Evolutionary conservation across 2,888 invertebrate genomes (phyloP), one percentile per base, ranked within the genome.

Genomic region (Nymphalis polychloros): DNA sequence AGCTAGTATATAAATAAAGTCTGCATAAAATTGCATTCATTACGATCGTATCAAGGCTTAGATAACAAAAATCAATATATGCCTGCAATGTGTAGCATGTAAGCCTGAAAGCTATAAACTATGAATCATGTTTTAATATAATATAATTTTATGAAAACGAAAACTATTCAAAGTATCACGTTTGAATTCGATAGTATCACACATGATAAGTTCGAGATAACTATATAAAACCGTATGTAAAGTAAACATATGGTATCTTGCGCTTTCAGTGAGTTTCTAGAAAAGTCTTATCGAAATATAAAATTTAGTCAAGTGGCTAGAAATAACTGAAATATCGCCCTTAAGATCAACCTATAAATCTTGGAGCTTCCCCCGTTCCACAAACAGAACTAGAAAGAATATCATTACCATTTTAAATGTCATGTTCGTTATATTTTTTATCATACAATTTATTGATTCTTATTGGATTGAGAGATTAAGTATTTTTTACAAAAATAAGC

Each of bases 61-160:
- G 70, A 69, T 69, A 72, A 69, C 59, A 64, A 63, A 67, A 72
- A 72, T 69, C 69, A 66, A 72, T 72, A 67, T 10, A 31, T 59
- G 48, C 64, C 71, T 67, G 69, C 71, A 69, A 64, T 64, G 59
- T 64, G 66, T 64, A 66, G 66, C 69, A 69, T 10, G 50, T 19
- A 50, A 50, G 20, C 50, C 61, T 70, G 50, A 57, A 55, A 69
- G 50, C 64, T 59, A 55, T 64, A 59, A 63, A 61, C 47, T 66
- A 66, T 66, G 19, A 61, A 60, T 67, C 63, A 64, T 61, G 50
- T 64, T 64, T 47, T 65, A 59, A 50, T 27, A 50, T 46, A 23
- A 41, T 50, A 20, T 19, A 19, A 17, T 1, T 49, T 17, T 59
- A 64, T 50, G 35, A 23, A 46, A 50, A 23, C 13, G 23, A 64